A percentile compares a stretch with the other conserved stretches of the same genome.
phyloP scores from a whole-genome alignment of 2,888 invertebrate genomes.

The Syrista parreyssii region DNA sequence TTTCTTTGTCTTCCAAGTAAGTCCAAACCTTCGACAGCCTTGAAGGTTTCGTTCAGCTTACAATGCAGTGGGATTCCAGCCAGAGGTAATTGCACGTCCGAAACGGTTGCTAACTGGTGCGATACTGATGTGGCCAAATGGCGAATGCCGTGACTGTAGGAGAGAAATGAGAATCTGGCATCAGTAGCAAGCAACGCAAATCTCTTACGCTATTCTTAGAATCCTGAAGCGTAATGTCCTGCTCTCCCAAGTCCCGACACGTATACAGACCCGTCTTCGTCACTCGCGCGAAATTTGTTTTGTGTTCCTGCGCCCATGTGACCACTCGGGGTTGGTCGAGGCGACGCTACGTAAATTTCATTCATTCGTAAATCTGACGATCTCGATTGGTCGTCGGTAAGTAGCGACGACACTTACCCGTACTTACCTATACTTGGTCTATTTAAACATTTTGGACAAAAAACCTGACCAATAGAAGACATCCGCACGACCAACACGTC shows the following conservation, averaged over 20 bases:
- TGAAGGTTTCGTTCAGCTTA: no score
- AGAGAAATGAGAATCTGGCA: conserved; percentile 4
- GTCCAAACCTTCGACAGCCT: no score
- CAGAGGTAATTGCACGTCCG: background rate
- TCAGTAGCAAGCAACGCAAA: conserved; percentile 6
- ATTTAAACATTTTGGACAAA: no score
- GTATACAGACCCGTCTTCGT: background rate
- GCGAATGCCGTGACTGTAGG: background rate
- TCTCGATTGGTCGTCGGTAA: no score
- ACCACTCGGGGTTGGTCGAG: background rate
- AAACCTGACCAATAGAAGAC: no score
- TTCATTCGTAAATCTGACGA: background rate
- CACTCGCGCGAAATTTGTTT: background rate
- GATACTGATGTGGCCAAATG: conserved; percentile 3
- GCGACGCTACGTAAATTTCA: background rate
- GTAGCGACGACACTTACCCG: no score
- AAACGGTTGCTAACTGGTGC: conserved; percentile 9
- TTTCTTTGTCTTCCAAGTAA: background rate
- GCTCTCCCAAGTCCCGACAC: background rate
- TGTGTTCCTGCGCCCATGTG: background rate
- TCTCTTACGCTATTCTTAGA: conserved; percentile 8
- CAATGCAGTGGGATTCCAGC: no score
- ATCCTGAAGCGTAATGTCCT: background rate
- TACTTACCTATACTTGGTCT: no score
- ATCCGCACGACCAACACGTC: no score